phyloP scores from a whole-genome alignment of 2,797 vertebrate genomes.

The Argentina silus region DNA sequence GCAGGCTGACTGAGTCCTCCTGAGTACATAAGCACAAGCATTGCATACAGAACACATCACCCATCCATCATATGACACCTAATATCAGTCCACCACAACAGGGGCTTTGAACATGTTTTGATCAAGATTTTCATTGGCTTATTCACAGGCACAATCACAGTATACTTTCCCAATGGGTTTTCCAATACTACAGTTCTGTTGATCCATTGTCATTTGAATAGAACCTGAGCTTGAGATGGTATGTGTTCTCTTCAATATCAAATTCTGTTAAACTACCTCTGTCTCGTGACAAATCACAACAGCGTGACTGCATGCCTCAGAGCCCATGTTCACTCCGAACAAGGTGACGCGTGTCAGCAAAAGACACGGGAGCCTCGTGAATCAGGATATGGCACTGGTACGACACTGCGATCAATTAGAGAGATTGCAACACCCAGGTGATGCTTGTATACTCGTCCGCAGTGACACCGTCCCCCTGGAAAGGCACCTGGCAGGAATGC shows the following conservation, averaged over 20 bases:
- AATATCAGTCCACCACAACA: not conserved
- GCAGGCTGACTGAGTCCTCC: too few relatives aligned
- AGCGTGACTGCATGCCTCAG: not conserved
- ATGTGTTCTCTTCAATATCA: slow-evolving; percentile 15
- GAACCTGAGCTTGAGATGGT: slow-evolving; percentile 23
- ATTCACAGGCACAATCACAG: not conserved
- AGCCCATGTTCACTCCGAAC: not conserved
- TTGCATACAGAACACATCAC: too few relatives aligned
- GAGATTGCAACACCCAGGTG: slow-evolving; percentile 33
- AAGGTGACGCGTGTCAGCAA: slow-evolving; percentile 31
- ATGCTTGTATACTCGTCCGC: slow-evolving; percentile 31
- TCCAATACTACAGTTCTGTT: not conserved
- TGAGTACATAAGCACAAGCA: too few relatives aligned
- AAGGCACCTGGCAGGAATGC: slow-evolving; percentile 21
- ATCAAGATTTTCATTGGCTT: not conserved
- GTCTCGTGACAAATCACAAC: not conserved
- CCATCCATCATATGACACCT: too few relatives aligned
- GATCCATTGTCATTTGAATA: slow-evolving; percentile 35
- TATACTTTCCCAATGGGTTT: not conserved
- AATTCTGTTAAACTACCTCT: slow-evolving; percentile 22
- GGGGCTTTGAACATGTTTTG: not conserved
- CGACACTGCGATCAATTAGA: slow-evolving; percentile 34
- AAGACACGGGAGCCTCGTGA: slow-evolving; percentile 2
- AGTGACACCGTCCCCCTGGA: slow-evolving; percentile 13
- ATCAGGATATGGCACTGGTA: not conserved